Percentiles rank a stretch among this genome's conserved stretches.
These are phyloP conservation scores for Tachysurus fulvidraco DNA, from an alignment of 2,113 vertebrate genomes.

Conservation along the genomic window DNA sequence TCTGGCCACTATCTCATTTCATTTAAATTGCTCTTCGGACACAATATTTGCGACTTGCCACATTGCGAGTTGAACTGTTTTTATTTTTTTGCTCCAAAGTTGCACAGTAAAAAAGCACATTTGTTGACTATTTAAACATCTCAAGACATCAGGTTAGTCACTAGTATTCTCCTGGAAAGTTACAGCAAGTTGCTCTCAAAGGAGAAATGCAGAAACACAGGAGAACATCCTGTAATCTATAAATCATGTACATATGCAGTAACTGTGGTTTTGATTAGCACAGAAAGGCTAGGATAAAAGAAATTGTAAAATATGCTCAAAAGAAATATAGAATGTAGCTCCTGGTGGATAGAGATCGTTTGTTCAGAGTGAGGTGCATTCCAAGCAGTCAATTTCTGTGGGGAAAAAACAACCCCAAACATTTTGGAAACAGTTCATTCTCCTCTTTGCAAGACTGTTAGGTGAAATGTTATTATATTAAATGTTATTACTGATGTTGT, in stretches of 20 bases:
- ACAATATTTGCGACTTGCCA: no score
- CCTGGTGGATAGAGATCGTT: not conserved
- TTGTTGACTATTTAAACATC: not conserved
- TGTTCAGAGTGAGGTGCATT: slow-evolving; percentile 2
- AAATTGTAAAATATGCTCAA: not conserved
- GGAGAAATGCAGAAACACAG: not conserved
- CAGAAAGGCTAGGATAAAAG: not conserved
- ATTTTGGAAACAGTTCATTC: not conserved
- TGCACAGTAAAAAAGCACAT: not conserved
- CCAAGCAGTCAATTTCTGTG: not conserved
- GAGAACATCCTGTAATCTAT: slow-evolving; percentile 26
- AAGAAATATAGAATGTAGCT: not conserved
- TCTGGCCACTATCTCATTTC: no score
- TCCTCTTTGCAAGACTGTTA: no score
- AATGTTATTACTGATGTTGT: not conserved
- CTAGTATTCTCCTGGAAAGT: not conserved
- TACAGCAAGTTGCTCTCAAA: not conserved
- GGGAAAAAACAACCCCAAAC: not conserved
- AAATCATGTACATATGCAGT: slow-evolving; percentile 20
- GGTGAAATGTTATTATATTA: not conserved
- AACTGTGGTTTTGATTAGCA: slow-evolving; percentile 9
- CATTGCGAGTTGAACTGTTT: not conserved
- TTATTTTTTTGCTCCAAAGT: not conserved
- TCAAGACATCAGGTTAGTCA: not conserved
- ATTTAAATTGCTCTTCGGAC: no score